These are phyloP conservation scores for Aphyosemion australe DNA, from an alignment of 2,113 vertebrate genomes.

Conservation along the genomic window DNA sequence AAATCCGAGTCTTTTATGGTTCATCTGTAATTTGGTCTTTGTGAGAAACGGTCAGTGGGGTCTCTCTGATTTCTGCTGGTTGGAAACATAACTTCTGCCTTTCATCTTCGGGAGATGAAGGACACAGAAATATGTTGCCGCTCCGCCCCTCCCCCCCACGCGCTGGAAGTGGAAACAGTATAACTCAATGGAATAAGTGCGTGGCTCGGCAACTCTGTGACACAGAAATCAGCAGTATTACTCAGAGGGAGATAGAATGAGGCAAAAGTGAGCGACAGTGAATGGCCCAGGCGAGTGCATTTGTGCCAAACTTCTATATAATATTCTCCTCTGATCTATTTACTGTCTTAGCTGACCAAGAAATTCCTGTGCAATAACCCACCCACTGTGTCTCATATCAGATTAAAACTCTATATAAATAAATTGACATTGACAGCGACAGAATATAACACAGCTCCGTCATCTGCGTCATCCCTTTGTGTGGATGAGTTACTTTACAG, in stretches of 20 bases:
- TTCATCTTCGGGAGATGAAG: constrained; percentile 35
- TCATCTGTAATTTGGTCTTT: constrained; percentile 30
- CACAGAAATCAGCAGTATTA: constrained; percentile 66
- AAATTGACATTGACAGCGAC: constrained; percentile 58
- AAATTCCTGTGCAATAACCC: constrained; percentile 63
- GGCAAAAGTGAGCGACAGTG: constrained; percentile 36
- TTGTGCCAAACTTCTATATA: constrained; percentile 46
- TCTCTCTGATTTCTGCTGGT: constrained; percentile 38
- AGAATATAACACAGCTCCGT: constrained; percentile 36
- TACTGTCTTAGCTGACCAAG: constrained; percentile 72
- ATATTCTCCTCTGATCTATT: constrained; percentile 69
- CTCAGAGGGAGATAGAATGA: constrained; percentile 19
- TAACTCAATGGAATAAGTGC: constrained; percentile 73
- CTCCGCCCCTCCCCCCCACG: constrained; percentile 23
- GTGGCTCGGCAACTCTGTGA: constrained; percentile 66
- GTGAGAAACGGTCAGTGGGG: constrained; percentile 24
- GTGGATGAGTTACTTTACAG: constrained; percentile 24
- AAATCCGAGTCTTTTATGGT: constrained; percentile 31
- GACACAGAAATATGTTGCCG: constrained; percentile 44
- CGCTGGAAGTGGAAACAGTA: constrained; percentile 20
- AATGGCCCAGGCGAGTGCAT: constrained; percentile 32
- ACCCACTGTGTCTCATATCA: constrained; percentile 20
- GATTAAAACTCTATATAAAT: constrained; percentile 48
- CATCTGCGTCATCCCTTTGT: constrained; percentile 15
- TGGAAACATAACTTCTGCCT: constrained; percentile 32